Conservation (phyloP, 2,888 invertebrate species). For the Xylophagus ater region DNA sequence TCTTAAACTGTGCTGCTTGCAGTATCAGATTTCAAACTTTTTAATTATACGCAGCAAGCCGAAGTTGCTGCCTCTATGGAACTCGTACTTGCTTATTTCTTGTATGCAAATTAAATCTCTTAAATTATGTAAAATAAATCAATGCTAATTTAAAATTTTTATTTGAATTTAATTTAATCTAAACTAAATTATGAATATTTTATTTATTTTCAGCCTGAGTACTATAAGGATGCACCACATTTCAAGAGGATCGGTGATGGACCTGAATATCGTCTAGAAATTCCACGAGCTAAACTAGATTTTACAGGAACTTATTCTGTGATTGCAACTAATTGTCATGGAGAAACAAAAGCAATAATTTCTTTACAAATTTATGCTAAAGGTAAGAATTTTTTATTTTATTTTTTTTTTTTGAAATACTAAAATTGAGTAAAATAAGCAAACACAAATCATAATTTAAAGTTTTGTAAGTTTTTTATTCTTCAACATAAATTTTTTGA, state of each 20-base stretch:
- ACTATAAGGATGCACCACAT: conserved; percentile 74
- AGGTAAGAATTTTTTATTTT: conserved; percentile 48
- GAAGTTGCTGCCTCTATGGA: too few species aligned
- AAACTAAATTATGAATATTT: not conserved
- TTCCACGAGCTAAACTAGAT: conserved; percentile 74
- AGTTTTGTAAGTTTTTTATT: too few species aligned
- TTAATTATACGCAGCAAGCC: too few species aligned
- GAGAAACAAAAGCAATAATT: conserved; percentile 75
- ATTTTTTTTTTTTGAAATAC: not conserved
- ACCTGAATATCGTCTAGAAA: conserved; percentile 71
- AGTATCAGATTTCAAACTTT: too few species aligned
- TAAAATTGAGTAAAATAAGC: too few species aligned
- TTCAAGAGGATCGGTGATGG: conserved; percentile 64
- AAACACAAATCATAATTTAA: too few species aligned
- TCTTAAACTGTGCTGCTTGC: too few species aligned
- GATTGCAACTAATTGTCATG: conserved; percentile 69
- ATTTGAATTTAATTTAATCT: not conserved
- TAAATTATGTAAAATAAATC: not conserved
- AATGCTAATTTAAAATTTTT: not conserved
- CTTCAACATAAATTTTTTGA: conserved; percentile 27
- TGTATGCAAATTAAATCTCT: not conserved
- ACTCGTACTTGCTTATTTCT: too few species aligned
- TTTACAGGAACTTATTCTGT: conserved; percentile 81
- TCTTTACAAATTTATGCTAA: conserved; percentile 76
- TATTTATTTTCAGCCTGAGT: conserved; percentile 57